Conservation (phyloP, 1,140 invertebrate species). For the Drosophila burlai region DNA sequence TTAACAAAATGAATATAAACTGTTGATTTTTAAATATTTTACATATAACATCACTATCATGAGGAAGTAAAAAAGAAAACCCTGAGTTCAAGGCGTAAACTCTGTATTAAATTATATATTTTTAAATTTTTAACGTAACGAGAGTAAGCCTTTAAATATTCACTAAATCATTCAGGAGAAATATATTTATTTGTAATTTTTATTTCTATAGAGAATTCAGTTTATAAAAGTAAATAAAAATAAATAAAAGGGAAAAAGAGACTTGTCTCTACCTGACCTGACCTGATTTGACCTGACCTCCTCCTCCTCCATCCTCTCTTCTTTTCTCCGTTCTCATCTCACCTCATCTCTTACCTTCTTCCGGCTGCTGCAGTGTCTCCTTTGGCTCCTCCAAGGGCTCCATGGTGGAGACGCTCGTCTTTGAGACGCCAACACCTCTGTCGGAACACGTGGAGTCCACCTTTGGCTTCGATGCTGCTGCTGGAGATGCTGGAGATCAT, state of each 20-base stretch:
- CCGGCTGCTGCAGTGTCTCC: slow-evolving; percentile 90
- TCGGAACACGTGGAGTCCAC: slow-evolving; percentile 88
- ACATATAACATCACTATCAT: not conserved
- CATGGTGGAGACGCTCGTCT: slow-evolving; percentile 97
- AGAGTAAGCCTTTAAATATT: no score
- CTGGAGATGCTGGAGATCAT: slow-evolving; percentile 69
- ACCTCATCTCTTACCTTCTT: slow-evolving; percentile 17
- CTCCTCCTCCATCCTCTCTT: slow-evolving; percentile 1
- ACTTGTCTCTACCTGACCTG: not conserved
- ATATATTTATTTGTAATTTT: no score
- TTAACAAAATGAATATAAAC: not conserved
- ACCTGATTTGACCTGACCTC: not conserved
- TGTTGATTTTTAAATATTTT: not conserved
- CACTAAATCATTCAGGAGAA: no score
- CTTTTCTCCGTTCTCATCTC: not conserved
- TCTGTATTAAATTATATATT: no score
- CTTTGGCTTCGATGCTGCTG: slow-evolving; percentile 75
- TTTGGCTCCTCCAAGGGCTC: slow-evolving; percentile 97
- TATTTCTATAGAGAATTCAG: no score
- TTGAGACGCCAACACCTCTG: slow-evolving; percentile 91
- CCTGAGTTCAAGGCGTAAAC: no score
- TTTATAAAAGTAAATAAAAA: no score
- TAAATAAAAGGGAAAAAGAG: no score
- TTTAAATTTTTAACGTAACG: no score
- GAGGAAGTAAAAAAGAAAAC: not conserved